Percentiles rank a stretch among this genome's conserved stretches.
phyloP scores from a whole-genome alignment of 2,113 vertebrate genomes.

The Grammomys dolichurus region DNA sequence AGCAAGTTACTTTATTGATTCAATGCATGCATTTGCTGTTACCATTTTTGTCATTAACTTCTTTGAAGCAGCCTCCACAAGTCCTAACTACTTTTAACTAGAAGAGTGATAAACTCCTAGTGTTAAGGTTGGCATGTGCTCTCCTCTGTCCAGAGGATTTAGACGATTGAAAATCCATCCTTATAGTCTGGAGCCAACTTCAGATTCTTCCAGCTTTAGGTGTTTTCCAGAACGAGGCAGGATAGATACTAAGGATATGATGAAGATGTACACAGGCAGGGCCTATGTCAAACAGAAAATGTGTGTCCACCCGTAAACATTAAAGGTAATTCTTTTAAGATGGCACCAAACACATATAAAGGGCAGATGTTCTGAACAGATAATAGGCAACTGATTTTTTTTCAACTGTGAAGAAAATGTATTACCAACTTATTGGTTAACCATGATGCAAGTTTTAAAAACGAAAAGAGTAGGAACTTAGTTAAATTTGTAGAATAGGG shows the following conservation, averaged over 20 bases:
- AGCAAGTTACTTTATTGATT: not conserved
- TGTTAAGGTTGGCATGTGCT: not conserved
- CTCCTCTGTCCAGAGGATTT: not conserved
- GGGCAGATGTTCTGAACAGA: not conserved
- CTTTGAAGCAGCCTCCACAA: not conserved
- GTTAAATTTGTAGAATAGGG: not conserved
- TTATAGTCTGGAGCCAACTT: not conserved
- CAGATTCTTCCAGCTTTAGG: not conserved
- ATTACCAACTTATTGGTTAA: not conserved
- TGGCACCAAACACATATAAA: not conserved
- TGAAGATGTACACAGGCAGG: not conserved
- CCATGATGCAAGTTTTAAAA: slow-evolving; percentile 32
- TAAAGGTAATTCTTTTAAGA: not conserved
- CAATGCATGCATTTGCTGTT: not conserved
- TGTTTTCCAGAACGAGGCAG: not conserved
- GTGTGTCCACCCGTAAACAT: not conserved
- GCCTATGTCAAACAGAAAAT: not conserved
- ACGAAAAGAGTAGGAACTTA: not conserved
- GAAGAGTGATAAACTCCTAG: slow-evolving; percentile 12
- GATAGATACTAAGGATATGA: not conserved
- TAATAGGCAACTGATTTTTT: not conserved
- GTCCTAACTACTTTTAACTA: not conserved
- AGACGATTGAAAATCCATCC: slow-evolving; percentile 29
- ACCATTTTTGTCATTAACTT: slow-evolving; percentile 1
- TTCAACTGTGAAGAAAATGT: slow-evolving; percentile 6